Conservation (phyloP, 2,888 invertebrate species). For the Sminthurinus aureus region DNA sequence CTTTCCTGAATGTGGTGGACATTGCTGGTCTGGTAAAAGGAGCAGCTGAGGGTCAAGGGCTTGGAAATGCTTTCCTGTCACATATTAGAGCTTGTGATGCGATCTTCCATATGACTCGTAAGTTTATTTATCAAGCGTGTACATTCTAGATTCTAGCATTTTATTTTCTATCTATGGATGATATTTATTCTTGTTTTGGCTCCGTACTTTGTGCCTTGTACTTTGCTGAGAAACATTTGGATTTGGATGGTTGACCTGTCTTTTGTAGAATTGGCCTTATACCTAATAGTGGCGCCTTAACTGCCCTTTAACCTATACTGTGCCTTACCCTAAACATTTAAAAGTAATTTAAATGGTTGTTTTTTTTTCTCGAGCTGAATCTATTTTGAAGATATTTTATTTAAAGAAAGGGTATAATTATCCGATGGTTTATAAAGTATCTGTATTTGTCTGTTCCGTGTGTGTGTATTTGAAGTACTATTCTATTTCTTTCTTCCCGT, state of each 20-base stretch:
- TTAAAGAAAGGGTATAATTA: slow-evolving; percentile 30
- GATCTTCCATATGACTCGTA: slow-evolving; percentile 95
- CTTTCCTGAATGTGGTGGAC: slow-evolving; percentile 96
- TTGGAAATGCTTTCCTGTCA: slow-evolving; percentile 98
- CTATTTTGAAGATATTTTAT: slow-evolving; percentile 35
- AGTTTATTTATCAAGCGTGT: too few relatives aligned
- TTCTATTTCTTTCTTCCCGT: too few relatives aligned
- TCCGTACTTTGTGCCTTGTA: not conserved
- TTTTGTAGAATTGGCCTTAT: not conserved
- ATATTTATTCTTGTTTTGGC: not conserved
- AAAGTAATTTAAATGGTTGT: slow-evolving; percentile 39
- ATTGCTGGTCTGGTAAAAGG: slow-evolving; percentile 99
- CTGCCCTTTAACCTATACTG: slow-evolving; percentile 17
- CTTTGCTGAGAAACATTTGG: not conserved
- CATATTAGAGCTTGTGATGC: slow-evolving; percentile 99
- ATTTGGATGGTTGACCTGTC: not conserved
- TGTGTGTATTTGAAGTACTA: too few relatives aligned
- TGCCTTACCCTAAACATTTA: not conserved
- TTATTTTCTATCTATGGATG: not conserved
- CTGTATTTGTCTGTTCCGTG: not conserved
- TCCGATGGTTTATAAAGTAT: slow-evolving; percentile 21
- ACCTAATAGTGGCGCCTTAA: not conserved
- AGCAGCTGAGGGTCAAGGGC: slow-evolving; percentile 96
- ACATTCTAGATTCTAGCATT: not conserved
- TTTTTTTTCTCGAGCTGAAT: slow-evolving; percentile 27